Evolutionary conservation across 2,113 vertebrate species (phyloP).

Genomic region (Haplotaxodon microlepis): DNA sequence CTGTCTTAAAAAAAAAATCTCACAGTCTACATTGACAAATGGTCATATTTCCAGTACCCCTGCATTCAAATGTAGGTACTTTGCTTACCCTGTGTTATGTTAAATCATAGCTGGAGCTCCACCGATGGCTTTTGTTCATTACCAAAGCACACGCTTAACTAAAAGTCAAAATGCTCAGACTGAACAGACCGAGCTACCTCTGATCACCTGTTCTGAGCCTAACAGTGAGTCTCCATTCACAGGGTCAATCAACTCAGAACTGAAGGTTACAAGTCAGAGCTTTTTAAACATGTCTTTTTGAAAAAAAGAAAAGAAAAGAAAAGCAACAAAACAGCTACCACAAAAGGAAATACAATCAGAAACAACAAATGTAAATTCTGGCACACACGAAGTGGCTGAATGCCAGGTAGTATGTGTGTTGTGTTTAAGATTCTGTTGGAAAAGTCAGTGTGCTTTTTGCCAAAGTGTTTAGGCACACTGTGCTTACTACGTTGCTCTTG

Average conservation of each 20-base stretch:
- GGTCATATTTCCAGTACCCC: neutral
- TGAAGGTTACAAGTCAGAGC: neutral
- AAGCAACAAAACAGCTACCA: neutral
- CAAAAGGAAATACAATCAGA: constrained; percentile 12
- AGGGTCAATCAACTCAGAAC: neutral
- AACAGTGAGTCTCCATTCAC: neutral
- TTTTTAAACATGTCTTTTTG: neutral
- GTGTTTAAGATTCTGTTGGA: constrained; percentile 8
- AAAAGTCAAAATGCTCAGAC: neutral
- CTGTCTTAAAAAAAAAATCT: neutral
- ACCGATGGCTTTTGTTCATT: neutral
- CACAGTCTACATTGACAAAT: neutral
- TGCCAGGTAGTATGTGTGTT: neutral
- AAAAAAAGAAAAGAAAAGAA: neutral
- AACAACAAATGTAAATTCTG: constrained; percentile 14
- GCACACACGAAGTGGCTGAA: neutral
- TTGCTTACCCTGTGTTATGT: neutral
- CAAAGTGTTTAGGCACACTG: neutral
- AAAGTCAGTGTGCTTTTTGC: constrained; percentile 13
- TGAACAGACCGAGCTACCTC: neutral
- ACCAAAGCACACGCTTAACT: neutral
- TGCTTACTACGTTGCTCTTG: neutral
- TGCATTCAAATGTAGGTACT: neutral
- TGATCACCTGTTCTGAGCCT: neutral
- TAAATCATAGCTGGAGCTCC: neutral